A percentile compares a stretch with the other conserved stretches of the same genome.
These are phyloP conservation scores for Argynnis bischoffii DNA, from an alignment of 2,888 invertebrate genomes.

Conservation along the genomic window DNA sequence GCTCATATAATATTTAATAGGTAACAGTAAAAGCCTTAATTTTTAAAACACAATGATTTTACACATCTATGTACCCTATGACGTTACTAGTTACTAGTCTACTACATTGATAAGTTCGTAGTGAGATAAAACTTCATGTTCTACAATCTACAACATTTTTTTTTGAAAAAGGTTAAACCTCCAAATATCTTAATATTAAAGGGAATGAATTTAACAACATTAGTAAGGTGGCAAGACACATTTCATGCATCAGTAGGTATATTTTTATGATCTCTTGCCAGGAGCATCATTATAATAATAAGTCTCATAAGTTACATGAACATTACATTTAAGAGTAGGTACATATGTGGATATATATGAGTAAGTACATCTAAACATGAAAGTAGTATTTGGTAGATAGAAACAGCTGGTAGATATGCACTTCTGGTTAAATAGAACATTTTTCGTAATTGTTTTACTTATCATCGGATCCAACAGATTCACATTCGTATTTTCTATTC, in stretches of 20 bases:
- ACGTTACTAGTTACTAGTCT: slow-evolving; percentile 7
- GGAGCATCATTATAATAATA: slow-evolving; percentile 15
- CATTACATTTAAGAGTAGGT: background rate
- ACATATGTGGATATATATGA: slow-evolving; percentile 1
- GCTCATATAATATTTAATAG: slow-evolving; percentile 1
- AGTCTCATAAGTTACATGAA: slow-evolving; percentile 18
- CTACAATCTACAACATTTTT: background rate
- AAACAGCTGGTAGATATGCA: slow-evolving; percentile 18
- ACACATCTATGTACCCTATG: slow-evolving; percentile 7
- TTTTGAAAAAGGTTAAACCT: slow-evolving; percentile 7
- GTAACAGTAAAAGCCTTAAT: slow-evolving; percentile 10
- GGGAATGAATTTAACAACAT: background rate
- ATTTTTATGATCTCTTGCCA: background rate
- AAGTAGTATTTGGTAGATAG: background rate
- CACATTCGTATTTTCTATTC: background rate
- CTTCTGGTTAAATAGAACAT: slow-evolving; percentile 6
- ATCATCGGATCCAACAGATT: slow-evolving; percentile 3
- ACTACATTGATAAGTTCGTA: background rate
- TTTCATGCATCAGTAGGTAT: slow-evolving; percentile 4
- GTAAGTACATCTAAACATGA: background rate
- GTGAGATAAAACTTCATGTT: background rate
- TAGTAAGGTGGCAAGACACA: slow-evolving; percentile 3
- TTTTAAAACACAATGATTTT: slow-evolving; percentile 1
- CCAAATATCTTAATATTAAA: background rate
- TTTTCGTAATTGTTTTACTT: slow-evolving; percentile 4